A percentile compares a stretch with the other conserved stretches of the same genome.
Evolutionary conservation across 2,888 invertebrate genomes (phyloP).

Genomic region (Phytoseiulus persimilis): DNA sequence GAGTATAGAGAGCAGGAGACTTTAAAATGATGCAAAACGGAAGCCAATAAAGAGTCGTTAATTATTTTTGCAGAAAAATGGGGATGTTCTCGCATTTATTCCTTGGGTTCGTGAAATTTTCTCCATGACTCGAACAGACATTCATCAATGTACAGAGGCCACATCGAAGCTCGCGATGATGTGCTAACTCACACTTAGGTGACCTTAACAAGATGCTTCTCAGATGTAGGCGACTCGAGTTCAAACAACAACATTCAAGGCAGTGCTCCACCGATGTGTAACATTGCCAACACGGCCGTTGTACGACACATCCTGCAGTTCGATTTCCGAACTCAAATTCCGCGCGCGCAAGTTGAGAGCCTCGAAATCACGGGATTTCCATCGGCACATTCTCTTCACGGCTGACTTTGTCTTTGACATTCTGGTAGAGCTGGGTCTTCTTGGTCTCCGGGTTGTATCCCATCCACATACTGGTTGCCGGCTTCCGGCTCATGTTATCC

Average conservation of each 20-base stretch:
- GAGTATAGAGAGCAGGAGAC: not conserved
- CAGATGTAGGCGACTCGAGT: not conserved
- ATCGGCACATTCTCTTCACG: not conserved
- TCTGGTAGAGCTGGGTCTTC: constrained; percentile 17
- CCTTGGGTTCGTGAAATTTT: not conserved
- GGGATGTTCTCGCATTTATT: not conserved
- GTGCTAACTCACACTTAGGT: not conserved
- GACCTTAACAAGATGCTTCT: not conserved
- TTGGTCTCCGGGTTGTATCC: constrained; percentile 8
- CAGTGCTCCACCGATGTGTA: not conserved
- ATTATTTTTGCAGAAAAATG: not conserved
- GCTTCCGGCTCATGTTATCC: constrained; percentile 11
- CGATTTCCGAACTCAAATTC: not conserved
- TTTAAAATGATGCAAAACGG: not conserved
- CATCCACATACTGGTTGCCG: constrained; percentile 13
- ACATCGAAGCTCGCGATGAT: not conserved
- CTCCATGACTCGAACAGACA: not conserved
- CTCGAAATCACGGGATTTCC: not conserved
- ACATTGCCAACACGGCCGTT: not conserved
- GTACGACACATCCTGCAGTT: not conserved
- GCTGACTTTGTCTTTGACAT: not conserved
- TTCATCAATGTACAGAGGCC: not conserved
- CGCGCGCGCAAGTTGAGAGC: not conserved
- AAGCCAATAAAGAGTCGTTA: not conserved
- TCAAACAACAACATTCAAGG: not conserved